Percentiles rank a stretch among this genome's conserved stretches.
Evolutionary conservation across 1,140 invertebrate species (phyloP).

Genomic region (Agraylea sexmaculata): DNA sequence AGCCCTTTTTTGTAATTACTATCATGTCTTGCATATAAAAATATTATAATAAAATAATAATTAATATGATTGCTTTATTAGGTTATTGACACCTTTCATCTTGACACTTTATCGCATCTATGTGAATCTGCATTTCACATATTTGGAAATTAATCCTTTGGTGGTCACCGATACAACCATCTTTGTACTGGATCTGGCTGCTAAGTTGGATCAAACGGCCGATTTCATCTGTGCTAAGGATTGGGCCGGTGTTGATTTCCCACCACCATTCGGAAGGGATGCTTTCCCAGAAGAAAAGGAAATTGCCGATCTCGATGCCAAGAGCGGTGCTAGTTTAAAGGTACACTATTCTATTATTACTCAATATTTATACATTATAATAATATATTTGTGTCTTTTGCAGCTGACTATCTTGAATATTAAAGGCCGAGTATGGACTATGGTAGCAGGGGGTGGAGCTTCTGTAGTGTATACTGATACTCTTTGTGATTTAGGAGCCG

Average conservation of each 20-base stretch:
- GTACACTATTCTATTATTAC: conserved; percentile 24
- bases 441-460: conserved; percentile 98
- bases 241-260: conserved; percentile 95
- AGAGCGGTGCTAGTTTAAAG: conserved; percentile 97
- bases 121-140: conserved; percentile 92
- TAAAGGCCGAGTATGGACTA: conserved; percentile 95
- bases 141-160: conserved; percentile 97
- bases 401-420: conserved; percentile 85
- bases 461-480: conserved; percentile 99
- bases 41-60: too few species aligned
- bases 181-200: conserved; percentile 91
- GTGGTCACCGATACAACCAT: conserved; percentile 77
- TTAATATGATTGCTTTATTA: conserved; percentile 24
- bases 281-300: conserved; percentile 95
- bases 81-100: conserved; percentile 76
- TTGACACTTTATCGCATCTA: conserved; percentile 78
- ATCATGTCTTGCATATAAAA: too few species aligned
- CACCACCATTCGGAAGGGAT: conserved; percentile 96
- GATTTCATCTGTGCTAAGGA: conserved; percentile 91
- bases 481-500: conserved; percentile 92
- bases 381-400: conserved; percentile 11
- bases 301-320: conserved; percentile 96
- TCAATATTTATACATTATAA: too few species aligned
- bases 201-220: conserved; percentile 97
- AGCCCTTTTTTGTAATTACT: too few species aligned